These are phyloP conservation scores for Trochalopteron elliotii DNA, from an alignment of 2,113 vertebrate genomes.

Conservation along the genomic window DNA sequence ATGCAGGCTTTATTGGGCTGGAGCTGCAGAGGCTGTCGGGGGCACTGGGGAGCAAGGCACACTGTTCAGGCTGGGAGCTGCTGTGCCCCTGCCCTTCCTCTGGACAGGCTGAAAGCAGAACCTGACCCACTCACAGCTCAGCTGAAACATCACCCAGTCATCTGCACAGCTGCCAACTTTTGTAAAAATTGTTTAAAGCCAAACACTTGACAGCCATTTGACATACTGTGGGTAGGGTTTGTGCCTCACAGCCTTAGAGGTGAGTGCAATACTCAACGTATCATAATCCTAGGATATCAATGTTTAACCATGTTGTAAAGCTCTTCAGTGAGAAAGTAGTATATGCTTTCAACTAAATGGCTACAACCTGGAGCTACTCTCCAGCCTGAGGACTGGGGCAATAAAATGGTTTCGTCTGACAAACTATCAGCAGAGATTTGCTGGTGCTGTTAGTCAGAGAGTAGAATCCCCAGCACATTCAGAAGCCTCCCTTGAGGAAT, in stretches of 20 bases:
- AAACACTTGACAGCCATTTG: neutral
- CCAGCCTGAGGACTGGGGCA: constrained; percentile 6
- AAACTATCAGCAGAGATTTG: constrained; percentile 45
- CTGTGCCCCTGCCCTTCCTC: accelerated
- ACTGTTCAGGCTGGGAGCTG: neutral
- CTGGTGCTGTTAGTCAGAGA: constrained; percentile 8
- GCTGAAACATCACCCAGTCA: neutral
- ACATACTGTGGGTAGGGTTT: neutral
- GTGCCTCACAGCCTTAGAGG: neutral
- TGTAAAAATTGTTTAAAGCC: neutral
- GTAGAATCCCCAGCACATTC: constrained; percentile 26
- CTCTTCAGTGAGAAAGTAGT: constrained; percentile 2
- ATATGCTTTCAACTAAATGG: neutral
- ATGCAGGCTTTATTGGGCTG: neutral
- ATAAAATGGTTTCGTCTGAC: constrained; percentile 61
- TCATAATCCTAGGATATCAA: constrained; percentile 15
- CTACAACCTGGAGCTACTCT: neutral
- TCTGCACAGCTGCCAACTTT: neutral
- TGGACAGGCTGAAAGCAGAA: neutral
- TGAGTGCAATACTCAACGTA: neutral
- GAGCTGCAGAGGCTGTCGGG: neutral
- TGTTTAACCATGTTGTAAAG: constrained; percentile 36
- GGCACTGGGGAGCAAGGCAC: neutral
- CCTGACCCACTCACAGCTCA: neutral
- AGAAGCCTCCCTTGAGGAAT: constrained; percentile 59